Evolutionary conservation across 2,888 invertebrate species (phyloP).

Genomic region (Parelbella ahira): DNA sequence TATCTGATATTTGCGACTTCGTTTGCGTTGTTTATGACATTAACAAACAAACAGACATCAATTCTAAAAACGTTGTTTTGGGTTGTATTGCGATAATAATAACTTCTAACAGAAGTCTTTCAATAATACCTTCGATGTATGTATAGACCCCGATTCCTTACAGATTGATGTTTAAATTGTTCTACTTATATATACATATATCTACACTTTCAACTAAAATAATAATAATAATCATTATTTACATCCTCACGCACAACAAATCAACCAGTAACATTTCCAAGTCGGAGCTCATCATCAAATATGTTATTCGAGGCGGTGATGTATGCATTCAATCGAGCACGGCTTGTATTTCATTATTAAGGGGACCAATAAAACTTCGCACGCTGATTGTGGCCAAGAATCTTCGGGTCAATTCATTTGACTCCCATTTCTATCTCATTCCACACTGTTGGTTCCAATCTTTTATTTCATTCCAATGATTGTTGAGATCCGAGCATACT

Average conservation of each 20-base stretch:
- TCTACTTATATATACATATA: too few species aligned
- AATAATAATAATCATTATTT: too few species aligned
- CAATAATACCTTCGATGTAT: too few species aligned
- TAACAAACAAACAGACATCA: too few species aligned
- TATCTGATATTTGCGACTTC: too few species aligned
- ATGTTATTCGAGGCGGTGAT: slow-evolving; percentile 48
- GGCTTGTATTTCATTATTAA: slow-evolving; percentile 64
- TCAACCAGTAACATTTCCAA: not conserved
- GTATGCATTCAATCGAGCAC: slow-evolving; percentile 59
- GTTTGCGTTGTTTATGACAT: too few species aligned
- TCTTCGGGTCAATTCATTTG: slow-evolving; percentile 68
- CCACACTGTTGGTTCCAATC: slow-evolving; percentile 33
- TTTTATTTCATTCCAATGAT: slow-evolving; percentile 29
- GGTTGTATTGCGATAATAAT: too few species aligned
- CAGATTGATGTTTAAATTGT: too few species aligned
- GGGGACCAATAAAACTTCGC: slow-evolving; percentile 68
- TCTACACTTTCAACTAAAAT: too few species aligned
- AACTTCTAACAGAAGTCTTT: too few species aligned
- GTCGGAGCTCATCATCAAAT: slow-evolving; percentile 1
- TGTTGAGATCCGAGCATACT: slow-evolving; percentile 5
- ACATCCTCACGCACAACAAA: not conserved
- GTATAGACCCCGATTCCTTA: too few species aligned
- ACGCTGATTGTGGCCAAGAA: slow-evolving; percentile 72
- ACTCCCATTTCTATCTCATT: slow-evolving; percentile 48
- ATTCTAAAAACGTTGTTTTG: too few species aligned